Evolutionary conservation across 2,888 invertebrate genomes (phyloP), one percentile per base, ranked within the genome.

Genomic region (Agonopterix alstromeriana): DNA sequence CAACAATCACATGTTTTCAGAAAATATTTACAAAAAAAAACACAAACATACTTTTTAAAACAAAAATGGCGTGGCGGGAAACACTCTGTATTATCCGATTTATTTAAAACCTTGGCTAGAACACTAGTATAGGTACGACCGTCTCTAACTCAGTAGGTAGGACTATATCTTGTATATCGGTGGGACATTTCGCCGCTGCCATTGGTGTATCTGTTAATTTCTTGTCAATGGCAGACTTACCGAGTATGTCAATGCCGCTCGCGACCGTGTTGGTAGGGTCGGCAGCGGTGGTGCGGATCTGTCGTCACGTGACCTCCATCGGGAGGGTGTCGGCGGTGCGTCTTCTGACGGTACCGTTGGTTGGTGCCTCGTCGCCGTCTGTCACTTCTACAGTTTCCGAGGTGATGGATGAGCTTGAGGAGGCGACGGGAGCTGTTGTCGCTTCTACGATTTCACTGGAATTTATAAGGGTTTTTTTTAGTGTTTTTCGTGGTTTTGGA

Each of bases 281-380:
- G 54, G 48, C 53, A 57, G 58, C 54, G 55, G 61, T 60, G 12
- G 42, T 7, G 35, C 12, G n/a, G 42, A 12, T 11, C 12, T 10
- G 12, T 42, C 70, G 86, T 88, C 86, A 88, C 85, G 87, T 87
- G 72, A 88, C 88, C 72, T 85, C 82, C 87, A 87, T 84, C 52
- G 85, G 85, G 45, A 82, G 68, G 35, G 75, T 70, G 70, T 81
- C 84, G 40, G 68, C 55, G 45, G 69, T 50, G 27, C 73, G 69
- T n/a, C 71, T 66, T 2, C 75, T 70, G 43, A 73, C 72, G 41
- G 56, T 60, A 45, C 71, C 76, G 61, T 72, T 71, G 46, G 67
- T 63, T 41, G 63, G 48, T 2, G 53, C 54, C 17, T 68, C 64
- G 49, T 63, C 58, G 48, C 54, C 57, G 48, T 56, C 57, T 46